A percentile compares a stretch with the other conserved stretches of the same genome.
Evolutionary conservation across 1,140 invertebrate species (phyloP).

Genomic region (Nasonia vitripennis): DNA sequence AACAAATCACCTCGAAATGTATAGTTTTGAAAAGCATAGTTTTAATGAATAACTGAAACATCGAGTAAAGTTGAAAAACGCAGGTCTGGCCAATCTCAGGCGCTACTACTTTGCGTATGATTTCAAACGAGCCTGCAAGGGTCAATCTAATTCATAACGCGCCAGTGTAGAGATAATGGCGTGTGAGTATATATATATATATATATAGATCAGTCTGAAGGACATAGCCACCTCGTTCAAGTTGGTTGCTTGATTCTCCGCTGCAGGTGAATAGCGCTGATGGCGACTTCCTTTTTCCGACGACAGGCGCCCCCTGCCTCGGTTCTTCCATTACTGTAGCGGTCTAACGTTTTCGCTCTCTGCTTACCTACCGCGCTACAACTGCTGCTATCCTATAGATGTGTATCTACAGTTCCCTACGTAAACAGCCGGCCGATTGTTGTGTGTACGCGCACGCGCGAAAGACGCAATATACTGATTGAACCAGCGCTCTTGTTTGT

Average conservation of each 20-base stretch:
- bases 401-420: slow-evolving; percentile 61
- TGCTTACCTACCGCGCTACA: slow-evolving; percentile 59
- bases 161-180: background rate
- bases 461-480: slow-evolving; percentile 1
- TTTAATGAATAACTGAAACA: no score
- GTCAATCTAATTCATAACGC: background rate
- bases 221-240: background rate
- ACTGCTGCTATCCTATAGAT: slow-evolving; percentile 44
- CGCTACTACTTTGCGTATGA: background rate
- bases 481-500: background rate
- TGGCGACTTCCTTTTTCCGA: slow-evolving; percentile 59
- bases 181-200: background rate
- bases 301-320: slow-evolving; percentile 62
- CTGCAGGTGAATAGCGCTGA: slow-evolving; percentile 50
- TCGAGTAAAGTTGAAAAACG: background rate
- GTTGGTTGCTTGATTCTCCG: slow-evolving; percentile 51
- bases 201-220: background rate
- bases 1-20: no score
- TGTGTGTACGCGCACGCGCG: background rate
- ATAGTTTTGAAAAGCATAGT: no score
- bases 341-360: slow-evolving; percentile 39
- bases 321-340: background rate
- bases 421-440: slow-evolving; percentile 60
- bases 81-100: background rate
- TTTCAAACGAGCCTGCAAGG: background rate